phyloP scores from a whole-genome alignment of 2,113 vertebrate genomes.

The Mesitornis unicolor region DNA sequence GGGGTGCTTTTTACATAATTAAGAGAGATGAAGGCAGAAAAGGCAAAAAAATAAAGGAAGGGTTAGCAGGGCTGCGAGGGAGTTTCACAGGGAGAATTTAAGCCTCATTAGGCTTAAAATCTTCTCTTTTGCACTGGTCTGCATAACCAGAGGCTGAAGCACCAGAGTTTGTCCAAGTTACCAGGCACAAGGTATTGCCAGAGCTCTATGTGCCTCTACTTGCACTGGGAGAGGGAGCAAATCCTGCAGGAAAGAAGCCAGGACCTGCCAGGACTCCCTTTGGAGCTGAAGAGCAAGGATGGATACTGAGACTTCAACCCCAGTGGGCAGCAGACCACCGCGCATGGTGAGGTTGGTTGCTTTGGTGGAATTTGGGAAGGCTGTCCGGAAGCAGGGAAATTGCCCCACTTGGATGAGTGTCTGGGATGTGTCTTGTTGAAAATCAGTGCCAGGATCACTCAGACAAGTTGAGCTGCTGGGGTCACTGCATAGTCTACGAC shows the following conservation, averaged over 20 bases:
- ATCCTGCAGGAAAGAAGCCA: not conserved
- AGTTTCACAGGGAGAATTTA: not conserved
- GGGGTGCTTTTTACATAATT: slow-evolving; percentile 1
- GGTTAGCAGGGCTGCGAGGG: not conserved
- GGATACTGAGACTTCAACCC: not conserved
- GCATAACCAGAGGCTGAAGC: not conserved
- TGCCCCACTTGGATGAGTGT: not conserved
- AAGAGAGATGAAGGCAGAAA: not conserved
- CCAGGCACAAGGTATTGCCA: not conserved
- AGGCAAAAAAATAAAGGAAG: not conserved
- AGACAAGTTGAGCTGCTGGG: not conserved
- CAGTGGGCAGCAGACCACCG: not conserved
- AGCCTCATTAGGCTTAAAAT: not conserved
- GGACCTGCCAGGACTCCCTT: not conserved
- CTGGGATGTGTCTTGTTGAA: not conserved
- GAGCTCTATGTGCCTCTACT: not conserved
- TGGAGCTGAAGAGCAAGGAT: not conserved
- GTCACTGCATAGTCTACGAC: not conserved
- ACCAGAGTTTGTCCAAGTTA: not conserved
- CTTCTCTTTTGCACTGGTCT: not conserved
- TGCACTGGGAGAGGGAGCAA: not conserved
- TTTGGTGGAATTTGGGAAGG: not conserved
- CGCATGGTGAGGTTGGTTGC: not conserved
- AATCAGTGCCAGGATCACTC: not conserved
- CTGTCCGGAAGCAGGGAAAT: not conserved